Evolutionary conservation across 2,113 vertebrate genomes (phyloP).

Genomic region (Reinhardtius hippoglossoides): DNA sequence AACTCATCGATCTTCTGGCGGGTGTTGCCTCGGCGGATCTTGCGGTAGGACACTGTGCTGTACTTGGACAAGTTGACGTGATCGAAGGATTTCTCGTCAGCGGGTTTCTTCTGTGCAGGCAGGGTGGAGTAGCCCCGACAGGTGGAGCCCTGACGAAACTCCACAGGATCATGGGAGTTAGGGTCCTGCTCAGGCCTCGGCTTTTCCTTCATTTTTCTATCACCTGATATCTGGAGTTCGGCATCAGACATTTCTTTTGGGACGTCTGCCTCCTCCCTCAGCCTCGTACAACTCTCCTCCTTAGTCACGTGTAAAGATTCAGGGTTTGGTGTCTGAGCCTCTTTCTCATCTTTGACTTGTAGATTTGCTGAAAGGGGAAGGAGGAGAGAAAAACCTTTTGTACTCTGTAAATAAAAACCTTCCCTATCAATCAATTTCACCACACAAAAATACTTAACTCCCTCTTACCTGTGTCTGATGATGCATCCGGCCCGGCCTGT

Average conservation of each 20-base stretch:
- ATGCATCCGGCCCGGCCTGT: background rate
- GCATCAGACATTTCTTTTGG: conserved; percentile 20
- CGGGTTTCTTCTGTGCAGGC: conserved; percentile 62
- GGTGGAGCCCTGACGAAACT: conserved; percentile 42
- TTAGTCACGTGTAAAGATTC: conserved; percentile 9
- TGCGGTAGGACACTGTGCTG: conserved; percentile 94
- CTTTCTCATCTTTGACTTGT: conserved; percentile 14
- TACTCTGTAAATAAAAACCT: background rate
- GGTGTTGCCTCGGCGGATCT: conserved; percentile 93
- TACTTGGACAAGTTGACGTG: conserved; percentile 87
- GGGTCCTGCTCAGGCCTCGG: conserved; percentile 43
- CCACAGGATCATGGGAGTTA: conserved; percentile 11
- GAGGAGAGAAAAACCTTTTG: background rate
- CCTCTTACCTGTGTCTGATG: conserved; percentile 52
- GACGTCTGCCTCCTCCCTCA: conserved; percentile 3
- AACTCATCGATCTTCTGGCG: conserved; percentile 93
- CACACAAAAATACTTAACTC: background rate
- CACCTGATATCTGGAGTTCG: conserved; percentile 9
- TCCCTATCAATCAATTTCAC: background rate
- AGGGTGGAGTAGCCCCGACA: conserved; percentile 67
- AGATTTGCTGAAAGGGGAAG: conserved; percentile 38
- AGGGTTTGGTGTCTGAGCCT: conserved; percentile 10
- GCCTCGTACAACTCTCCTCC: background rate
- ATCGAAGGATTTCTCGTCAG: conserved; percentile 81
- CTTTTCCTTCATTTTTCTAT: conserved; percentile 31